Evolutionary conservation across 64 coral and sea anemone species (phyloP).

Genomic region (Catalaphyllia jardinei): DNA sequence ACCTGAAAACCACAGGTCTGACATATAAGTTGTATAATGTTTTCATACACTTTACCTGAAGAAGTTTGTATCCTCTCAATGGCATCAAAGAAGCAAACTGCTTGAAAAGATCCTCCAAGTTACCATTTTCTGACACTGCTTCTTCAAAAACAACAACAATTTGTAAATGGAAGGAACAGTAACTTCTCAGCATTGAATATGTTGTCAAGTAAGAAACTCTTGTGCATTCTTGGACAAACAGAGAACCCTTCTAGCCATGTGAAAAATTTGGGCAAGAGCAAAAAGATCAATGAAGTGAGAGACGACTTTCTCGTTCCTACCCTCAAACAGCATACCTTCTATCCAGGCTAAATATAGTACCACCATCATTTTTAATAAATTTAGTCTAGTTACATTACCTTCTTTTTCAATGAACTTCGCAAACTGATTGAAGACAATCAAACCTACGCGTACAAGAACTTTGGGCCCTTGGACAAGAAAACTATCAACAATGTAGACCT

Average conservation of each 20-base stretch:
- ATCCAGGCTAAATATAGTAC: no score
- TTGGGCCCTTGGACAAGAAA: slow-evolving; percentile 93
- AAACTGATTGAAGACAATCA: slow-evolving; percentile 82
- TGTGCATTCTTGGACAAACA: no score
- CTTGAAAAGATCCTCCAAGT: slow-evolving; percentile 53
- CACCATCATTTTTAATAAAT: no score
- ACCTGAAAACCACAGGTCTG: no score
- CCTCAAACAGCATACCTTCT: no score
- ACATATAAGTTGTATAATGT: neutral
- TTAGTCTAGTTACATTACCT: neutral
- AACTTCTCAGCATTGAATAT: no score
- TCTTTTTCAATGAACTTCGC: slow-evolving; percentile 45
- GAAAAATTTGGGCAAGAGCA: no score
- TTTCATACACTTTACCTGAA: slow-evolving; percentile 41
- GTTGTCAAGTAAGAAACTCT: no score
- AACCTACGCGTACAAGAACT: slow-evolving; percentile 80
- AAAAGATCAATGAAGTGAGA: no score
- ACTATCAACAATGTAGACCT: slow-evolving; percentile 80
- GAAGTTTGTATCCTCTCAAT: slow-evolving; percentile 55
- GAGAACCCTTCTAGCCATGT: no score
- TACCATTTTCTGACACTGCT: neutral
- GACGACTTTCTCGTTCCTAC: no score
- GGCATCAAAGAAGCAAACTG: slow-evolving; percentile 55
- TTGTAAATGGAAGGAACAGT: no score
- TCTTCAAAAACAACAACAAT: neutral